Conservation (phyloP, 2,888 invertebrate species). For the Sarcophaga caerulescens region DNA sequence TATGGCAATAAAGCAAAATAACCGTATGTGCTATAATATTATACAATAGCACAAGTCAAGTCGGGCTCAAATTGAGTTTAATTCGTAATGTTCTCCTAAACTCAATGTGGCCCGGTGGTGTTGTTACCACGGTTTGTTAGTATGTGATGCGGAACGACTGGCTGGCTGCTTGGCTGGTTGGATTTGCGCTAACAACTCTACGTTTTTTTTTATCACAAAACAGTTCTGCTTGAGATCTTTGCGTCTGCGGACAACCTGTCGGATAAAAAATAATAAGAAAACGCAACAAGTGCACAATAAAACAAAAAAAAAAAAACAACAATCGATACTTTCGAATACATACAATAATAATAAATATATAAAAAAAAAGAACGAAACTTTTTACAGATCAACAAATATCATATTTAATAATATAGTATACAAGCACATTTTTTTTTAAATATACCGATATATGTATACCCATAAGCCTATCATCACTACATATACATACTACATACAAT, state of each 20-base stretch:
- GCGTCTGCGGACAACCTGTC: constrained; percentile 69
- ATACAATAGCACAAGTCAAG: constrained; percentile 44
- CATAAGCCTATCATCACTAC: too few relatives aligned
- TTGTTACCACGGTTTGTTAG: constrained; percentile 52
- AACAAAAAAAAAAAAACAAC: constrained; percentile 15
- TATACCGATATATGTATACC: neutral
- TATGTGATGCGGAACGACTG: constrained; percentile 66
- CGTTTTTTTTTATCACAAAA: constrained; percentile 54
- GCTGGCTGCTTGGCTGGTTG: constrained; percentile 47
- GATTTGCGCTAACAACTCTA: constrained; percentile 60
- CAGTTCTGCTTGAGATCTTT: constrained; percentile 67
- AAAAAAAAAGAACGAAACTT: neutral
- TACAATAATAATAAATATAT: constrained; percentile 8
- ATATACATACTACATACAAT: too few relatives aligned
- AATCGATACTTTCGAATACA: neutral
- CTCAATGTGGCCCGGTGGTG: constrained; percentile 46
- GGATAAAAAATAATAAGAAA: constrained; percentile 53
- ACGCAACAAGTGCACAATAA: constrained; percentile 53
- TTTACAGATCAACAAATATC: neutral
- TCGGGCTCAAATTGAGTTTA: constrained; percentile 56
- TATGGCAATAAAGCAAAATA: neutral
- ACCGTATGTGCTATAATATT: constrained; percentile 29
- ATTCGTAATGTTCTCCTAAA: constrained; percentile 45
- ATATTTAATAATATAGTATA: neutral
- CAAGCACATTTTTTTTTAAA: neutral